Evolutionary conservation across 2,888 invertebrate species (phyloP).

Genomic region (Hybos culiciformis): DNA sequence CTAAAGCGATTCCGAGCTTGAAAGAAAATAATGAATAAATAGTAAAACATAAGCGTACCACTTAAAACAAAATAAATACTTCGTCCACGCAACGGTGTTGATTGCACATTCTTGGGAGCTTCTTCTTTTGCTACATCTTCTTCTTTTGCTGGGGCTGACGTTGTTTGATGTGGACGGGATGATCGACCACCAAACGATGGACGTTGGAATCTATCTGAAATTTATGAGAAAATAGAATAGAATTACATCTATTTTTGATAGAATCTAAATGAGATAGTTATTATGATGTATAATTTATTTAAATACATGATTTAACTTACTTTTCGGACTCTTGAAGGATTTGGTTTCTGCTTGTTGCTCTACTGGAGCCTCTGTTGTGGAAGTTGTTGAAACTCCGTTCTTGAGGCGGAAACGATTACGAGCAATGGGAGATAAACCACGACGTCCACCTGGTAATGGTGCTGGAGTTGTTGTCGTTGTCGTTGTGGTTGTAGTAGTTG

Average conservation of each 20-base stretch:
- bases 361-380: slow-evolving; percentile 39
- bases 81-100: slow-evolving; percentile 24
- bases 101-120: slow-evolving; percentile 16
- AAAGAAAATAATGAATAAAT: slow-evolving; percentile 1
- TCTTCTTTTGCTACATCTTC: slow-evolving; percentile 25
- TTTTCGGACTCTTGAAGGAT: slow-evolving; percentile 21
- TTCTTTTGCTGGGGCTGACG: slow-evolving; percentile 20
- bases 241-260: not conserved
- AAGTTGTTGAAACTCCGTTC: slow-evolving; percentile 31
- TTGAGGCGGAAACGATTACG: slow-evolving; percentile 32
- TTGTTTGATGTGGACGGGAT: slow-evolving; percentile 23
- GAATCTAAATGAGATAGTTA: not conserved
- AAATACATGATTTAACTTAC: not conserved
- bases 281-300: not conserved
- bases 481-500: slow-evolving; percentile 37
- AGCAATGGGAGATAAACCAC: slow-evolving; percentile 23
- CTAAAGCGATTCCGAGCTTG: slow-evolving; percentile 35
- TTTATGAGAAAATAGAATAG: not conserved
- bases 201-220: slow-evolving; percentile 31
- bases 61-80: slow-evolving; percentile 18
- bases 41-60: not conserved
- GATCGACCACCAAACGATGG: slow-evolving; percentile 32
- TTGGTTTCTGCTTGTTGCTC: slow-evolving; percentile 32
- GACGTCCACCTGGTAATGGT: slow-evolving; percentile 23
- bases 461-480: slow-evolving; percentile 33